Conservation (phyloP, 2,888 invertebrate genomes). For the Polylopha cassiicola region DNA sequence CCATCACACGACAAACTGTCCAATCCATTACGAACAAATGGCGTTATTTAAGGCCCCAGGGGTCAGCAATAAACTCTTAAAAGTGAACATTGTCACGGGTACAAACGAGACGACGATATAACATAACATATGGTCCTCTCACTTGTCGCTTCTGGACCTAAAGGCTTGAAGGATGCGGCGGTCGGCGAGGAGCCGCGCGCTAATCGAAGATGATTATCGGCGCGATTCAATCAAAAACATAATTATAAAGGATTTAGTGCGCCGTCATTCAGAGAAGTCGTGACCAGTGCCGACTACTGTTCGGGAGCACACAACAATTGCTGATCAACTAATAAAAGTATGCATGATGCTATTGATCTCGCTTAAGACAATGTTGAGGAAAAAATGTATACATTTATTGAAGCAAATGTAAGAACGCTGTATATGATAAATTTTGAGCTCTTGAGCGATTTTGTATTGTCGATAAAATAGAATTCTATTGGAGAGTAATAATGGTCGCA, state of each 20-base stretch:
- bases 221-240: slow-evolving; percentile 63
- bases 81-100: too few relatives aligned
- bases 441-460: slow-evolving; percentile 10
- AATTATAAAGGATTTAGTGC: slow-evolving; percentile 61
- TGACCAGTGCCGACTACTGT: slow-evolving; percentile 3
- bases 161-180: slow-evolving; percentile 20
- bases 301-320: too few relatives aligned
- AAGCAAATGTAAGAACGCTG: too few relatives aligned
- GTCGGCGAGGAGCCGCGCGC: slow-evolving; percentile 36
- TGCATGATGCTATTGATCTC: too few relatives aligned
- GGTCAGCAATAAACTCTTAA: too few relatives aligned
- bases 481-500: slow-evolving; percentile 9
- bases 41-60: slow-evolving; percentile 48
- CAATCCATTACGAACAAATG: slow-evolving; percentile 71
- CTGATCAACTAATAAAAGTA: too few relatives aligned
- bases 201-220: slow-evolving; percentile 67
- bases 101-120: too few relatives aligned
- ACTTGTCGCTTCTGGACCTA: slow-evolving; percentile 5
- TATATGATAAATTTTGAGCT: neutral
- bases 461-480: slow-evolving; percentile 16
- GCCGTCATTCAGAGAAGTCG: slow-evolving; percentile 26
- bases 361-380: too few relatives aligned
- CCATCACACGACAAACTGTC: slow-evolving; percentile 57
- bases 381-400: too few relatives aligned
- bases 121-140: too few relatives aligned